Evolutionary conservation across 2,113 vertebrate genomes (phyloP), one percentile per base, ranked within the genome.

Genomic region (Neopipo cinnamomea): DNA sequence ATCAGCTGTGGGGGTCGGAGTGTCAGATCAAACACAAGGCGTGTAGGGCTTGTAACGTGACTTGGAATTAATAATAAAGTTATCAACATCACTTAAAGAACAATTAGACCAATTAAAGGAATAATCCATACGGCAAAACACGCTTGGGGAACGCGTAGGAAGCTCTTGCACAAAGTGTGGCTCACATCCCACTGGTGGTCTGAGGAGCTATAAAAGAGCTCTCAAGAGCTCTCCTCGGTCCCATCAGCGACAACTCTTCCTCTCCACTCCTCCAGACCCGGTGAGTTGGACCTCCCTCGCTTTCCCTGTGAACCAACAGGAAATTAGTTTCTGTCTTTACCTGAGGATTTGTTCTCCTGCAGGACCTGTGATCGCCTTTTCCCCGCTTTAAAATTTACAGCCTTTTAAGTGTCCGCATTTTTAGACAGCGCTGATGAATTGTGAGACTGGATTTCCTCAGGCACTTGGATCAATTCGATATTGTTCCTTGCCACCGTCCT

Each of bases 91-190:
- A 90, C 85, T 85, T 79, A 52, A 55, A 44, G 67, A 42, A 80
- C 82, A 95, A 97, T 97, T 94, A 96, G 81, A 73, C 81, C 92
- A 95, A 96, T 96, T 96, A 95, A 81, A 53, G 52, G 71, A 96
- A 87, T 73, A 65, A 90, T 50, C 75, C 49, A 53, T 42, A 12
- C 17, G 30, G 71, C 92, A 91, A 94, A 94, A 93, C 85, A 88
- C 0, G 7, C 70, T 80, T 93, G 83, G 83, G 85, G 35, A 77
- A 74, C 0, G 0, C 13, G 10, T 90, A 50, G 75, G 95, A 82
- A 90, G 85, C 37, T 97, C 91, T 96, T 96, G 83, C 92, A 93
- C 91, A 94, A 95, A 95, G 55, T 3, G 1, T 10, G 9, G n/a
- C n/a, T 90, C 79, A 23, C 47, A 2, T 44, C 72, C 91, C 77